Evolutionary conservation across 2,888 invertebrate genomes (phyloP), one percentile per base, ranked within the genome.

Genomic region (Augiades crinisus): DNA sequence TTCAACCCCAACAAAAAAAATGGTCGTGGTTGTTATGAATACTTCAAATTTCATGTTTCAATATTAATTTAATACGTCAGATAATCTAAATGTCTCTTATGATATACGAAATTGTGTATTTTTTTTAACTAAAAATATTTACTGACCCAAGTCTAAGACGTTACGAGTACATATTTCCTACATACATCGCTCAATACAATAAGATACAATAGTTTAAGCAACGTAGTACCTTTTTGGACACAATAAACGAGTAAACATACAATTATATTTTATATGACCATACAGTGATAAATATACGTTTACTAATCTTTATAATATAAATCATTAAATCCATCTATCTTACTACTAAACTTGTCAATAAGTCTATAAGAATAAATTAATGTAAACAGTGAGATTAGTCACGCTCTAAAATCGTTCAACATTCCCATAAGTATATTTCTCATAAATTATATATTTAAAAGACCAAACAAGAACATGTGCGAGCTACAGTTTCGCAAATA

Each of bases 391-490:
- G 49, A 49, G 34, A 27, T 41, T 27, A 36, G 17, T 43, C 49
- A 41, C 49, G 27, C 33, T 43, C 55, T 44, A 51, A 45, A 44
- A 51, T 51, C 51, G 38, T 45, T 51, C 44, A 46, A 45, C 33
- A 46, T 36, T 46, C 21, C 7, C 36, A 22, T 38, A n/a, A n/a
- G n/a, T 21, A 21, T 17, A 13, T 0, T 17, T 21, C 22, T 22
- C 36, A 17, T 30, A 30, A 30, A 12, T 30, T 2, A 30, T 37
- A 31, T 38, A 12, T 33, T 33, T 8, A 38, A 22, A 27, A 22
- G 31, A 47, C 40, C 31, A 46, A 46, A 36, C 17, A 8, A 27
- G 24, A 17, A n/a, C n/a, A n/a, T n/a, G 30, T 12, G 30, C 30
- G 30, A 30, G 30, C 24, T 46, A 34, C 24, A 8, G 24, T 10